These are phyloP conservation scores for Eubucco bourcierii DNA, from an alignment of 2,113 vertebrate genomes.

Conservation along the genomic window DNA sequence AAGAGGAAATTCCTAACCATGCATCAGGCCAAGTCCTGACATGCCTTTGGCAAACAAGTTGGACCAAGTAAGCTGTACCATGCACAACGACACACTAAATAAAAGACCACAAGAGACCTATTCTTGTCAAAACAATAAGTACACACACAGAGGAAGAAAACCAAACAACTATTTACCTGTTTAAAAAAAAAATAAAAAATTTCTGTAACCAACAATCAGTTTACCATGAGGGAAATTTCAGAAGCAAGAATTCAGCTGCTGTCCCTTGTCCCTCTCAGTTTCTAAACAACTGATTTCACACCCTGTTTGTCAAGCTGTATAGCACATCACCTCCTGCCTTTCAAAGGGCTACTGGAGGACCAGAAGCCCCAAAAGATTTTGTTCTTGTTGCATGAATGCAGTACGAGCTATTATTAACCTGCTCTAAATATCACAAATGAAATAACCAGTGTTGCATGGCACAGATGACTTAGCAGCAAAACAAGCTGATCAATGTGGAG, in stretches of 20 bases:
- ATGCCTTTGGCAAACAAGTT: not conserved
- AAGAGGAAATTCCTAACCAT: not conserved
- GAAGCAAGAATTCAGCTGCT: not conserved
- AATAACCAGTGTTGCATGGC: not conserved
- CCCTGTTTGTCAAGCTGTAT: not conserved
- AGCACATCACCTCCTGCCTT: not conserved
- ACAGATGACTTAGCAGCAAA: not conserved
- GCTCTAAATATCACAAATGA: slow-evolving; percentile 14
- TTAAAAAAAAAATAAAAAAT: not conserved
- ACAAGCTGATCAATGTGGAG: not conserved
- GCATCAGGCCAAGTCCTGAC: not conserved
- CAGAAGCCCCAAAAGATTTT: not conserved
- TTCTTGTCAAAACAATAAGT: not conserved
- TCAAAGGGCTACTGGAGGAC: not conserved
- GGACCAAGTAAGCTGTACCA: not conserved
- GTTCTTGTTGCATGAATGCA: not conserved
- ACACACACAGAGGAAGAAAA: not conserved
- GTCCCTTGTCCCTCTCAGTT: not conserved
- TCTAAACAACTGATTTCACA: not conserved
- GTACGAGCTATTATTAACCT: slow-evolving; percentile 38
- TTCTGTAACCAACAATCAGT: not conserved
- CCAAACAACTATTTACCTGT: not conserved
- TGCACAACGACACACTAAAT: not conserved
- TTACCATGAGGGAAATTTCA: not conserved
- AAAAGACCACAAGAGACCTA: accelerated